phyloP scores from a whole-genome alignment of 2,113 vertebrate genomes.

The Menidia beryllina region DNA sequence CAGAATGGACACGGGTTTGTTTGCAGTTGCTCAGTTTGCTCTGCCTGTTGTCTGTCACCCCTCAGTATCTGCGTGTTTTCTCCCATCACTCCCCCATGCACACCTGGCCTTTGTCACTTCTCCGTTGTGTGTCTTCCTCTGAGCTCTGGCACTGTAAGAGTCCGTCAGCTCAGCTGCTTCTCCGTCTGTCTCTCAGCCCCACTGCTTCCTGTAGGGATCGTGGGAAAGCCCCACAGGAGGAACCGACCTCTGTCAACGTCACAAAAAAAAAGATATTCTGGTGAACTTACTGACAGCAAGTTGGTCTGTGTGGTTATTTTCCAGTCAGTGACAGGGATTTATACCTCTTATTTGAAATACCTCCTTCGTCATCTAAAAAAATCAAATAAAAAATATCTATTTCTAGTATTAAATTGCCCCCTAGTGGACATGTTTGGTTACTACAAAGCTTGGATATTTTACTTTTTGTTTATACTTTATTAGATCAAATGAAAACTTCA shows the following conservation, averaged over 20 bases:
- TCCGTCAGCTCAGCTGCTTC: slow-evolving; percentile 7
- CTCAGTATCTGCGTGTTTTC: slow-evolving; percentile 13
- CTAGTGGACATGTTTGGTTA: slow-evolving; percentile 58
- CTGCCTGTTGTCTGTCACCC: slow-evolving; percentile 5
- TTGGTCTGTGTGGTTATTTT: slow-evolving; percentile 36
- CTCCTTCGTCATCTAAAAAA: too few species aligned
- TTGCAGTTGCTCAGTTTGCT: slow-evolving; percentile 24
- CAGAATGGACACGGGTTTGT: slow-evolving; percentile 19
- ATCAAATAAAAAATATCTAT: slow-evolving; percentile 18
- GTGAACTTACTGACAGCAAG: slow-evolving; percentile 20
- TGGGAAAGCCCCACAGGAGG: slow-evolving; percentile 54
- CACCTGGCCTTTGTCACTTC: slow-evolving; percentile 44
- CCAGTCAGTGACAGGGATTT: slow-evolving; percentile 15
- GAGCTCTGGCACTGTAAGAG: background rate
- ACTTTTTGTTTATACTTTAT: background rate
- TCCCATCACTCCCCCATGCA: slow-evolving; percentile 12
- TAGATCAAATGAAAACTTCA: background rate
- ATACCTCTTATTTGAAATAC: slow-evolving; percentile 1
- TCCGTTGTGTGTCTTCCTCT: slow-evolving; percentile 28
- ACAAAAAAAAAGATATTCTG: background rate
- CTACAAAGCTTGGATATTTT: slow-evolving; percentile 6
- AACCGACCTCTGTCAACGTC: slow-evolving; percentile 15
- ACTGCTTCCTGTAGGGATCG: slow-evolving; percentile 62
- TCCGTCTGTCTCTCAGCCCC: slow-evolving; percentile 14
- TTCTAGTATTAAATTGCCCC: slow-evolving; percentile 65